These are phyloP conservation scores for Trichonephila inaurata DNA, from an alignment of 1,140 invertebrate genomes.

Conservation along the genomic window DNA sequence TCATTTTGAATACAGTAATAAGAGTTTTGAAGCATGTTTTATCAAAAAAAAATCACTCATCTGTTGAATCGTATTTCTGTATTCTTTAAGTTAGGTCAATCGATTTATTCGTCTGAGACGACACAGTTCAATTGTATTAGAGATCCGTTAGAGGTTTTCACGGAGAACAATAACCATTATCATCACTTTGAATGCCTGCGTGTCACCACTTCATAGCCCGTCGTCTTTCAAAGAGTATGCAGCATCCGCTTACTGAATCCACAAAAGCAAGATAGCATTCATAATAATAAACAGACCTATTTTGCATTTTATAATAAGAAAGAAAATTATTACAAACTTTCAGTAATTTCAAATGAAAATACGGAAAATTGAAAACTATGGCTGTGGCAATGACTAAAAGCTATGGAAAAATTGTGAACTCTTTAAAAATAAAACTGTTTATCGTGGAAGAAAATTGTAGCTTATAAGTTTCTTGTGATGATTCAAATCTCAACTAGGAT, in stretches of 20 bases:
- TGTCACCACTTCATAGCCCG: neutral
- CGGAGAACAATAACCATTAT: constrained; percentile 8
- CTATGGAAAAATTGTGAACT: too few species aligned
- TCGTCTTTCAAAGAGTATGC: neutral
- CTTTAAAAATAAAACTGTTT: too few species aligned
- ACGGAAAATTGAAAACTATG: too few species aligned
- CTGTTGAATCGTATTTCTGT: neutral
- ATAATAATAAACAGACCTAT: neutral
- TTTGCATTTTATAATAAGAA: neutral
- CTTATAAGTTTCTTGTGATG: too few species aligned
- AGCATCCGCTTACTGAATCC: neutral
- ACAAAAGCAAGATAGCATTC: neutral
- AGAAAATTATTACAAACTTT: too few species aligned
- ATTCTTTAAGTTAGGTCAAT: constrained; percentile 39
- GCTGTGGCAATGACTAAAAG: too few species aligned
- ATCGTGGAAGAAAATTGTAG: too few species aligned
- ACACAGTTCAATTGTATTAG: constrained; percentile 36
- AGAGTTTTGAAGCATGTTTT: neutral
- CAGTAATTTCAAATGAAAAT: too few species aligned
- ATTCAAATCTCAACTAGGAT: too few species aligned
- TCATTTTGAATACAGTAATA: neutral
- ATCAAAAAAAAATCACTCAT: neutral
- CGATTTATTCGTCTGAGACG: constrained; percentile 48
- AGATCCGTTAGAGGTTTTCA: constrained; percentile 42
- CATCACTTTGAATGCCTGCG: neutral